Conservation (phyloP, 2,113 vertebrate genomes). For the Rhombomys opimus region DNA sequence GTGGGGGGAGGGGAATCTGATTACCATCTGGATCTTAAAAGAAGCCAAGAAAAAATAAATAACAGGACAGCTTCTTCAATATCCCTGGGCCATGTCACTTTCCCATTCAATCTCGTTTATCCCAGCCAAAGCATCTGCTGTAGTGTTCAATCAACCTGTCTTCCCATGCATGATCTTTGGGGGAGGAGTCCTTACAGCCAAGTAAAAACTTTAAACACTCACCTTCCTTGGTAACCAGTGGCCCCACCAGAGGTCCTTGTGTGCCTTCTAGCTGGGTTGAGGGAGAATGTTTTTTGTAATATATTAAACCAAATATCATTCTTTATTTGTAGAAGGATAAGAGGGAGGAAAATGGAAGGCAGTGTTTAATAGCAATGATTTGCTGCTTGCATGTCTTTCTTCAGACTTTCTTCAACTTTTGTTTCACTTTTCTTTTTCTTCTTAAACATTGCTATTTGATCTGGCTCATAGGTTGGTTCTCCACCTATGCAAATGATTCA, state of each 20-base stretch:
- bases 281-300: background rate
- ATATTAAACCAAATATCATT: background rate
- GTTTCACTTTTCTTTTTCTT: background rate
- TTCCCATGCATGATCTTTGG: background rate
- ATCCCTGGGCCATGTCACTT: background rate
- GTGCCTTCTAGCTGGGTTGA: background rate
- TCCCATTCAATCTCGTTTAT: background rate
- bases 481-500: background rate
- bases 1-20: background rate
- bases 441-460: background rate
- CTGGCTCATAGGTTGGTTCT: background rate
- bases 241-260: background rate
- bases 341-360: background rate
- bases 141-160: background rate
- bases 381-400: background rate
- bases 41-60: conserved; percentile 58
- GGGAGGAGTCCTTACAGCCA: background rate
- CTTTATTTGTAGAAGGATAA: background rate
- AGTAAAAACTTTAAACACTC: background rate
- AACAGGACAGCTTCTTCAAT: conserved; percentile 49
- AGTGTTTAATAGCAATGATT: background rate
- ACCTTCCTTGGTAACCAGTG: background rate
- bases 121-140: background rate
- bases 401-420: background rate
- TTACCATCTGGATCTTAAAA: conserved; percentile 59